Evolutionary conservation across 1,140 invertebrate genomes (phyloP), one percentile per base, ranked within the genome.

Genomic region (Diabrotica undecimpunctata): DNA sequence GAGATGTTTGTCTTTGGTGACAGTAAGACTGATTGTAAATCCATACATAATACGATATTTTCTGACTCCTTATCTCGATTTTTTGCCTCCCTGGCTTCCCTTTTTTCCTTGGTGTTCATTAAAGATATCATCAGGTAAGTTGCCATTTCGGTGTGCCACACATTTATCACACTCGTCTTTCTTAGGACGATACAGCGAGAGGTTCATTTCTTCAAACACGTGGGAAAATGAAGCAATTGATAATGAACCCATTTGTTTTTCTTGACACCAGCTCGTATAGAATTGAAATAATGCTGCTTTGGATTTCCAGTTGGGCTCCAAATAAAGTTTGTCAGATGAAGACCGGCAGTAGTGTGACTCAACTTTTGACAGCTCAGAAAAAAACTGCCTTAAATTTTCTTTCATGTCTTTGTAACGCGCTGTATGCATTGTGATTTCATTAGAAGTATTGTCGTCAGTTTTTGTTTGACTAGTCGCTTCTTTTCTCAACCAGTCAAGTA

Each of bases 81-180:
- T 51, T 57, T 56, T 62, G 12, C 59, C 13, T 36, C 35, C 51
- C 65, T 14, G 35, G 59, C 65, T 56, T 66, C 39, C 5, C 39
- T 50, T 11, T 66, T 62, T 51, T 39, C 50, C 6, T 13, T 38
- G n/a, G n/a, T 66, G 65, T 35, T 62, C 41, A 37, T 56, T 10
- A 62, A 53, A 62, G 5, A 50, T 11, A 35, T 61, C 54, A 12
- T 57, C 37, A 5, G 10, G 7, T 0, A 46, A 36, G 37, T 62
- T 62, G 13, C 46, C 46, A n/a, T 53, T 53, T 53, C 62, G 35
- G 50, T 50, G 41, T 56, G 46, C 41, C 5, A 57, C 59, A 57
- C 54, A 56, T 14, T 9, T 62, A 13, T 61, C 36, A 41, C 60
- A 66, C 12, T 41, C 5, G 41, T 62, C 60, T 36, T 66, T 61